Conservation (phyloP, 1,140 invertebrate species). For the Samia ricini region DNA sequence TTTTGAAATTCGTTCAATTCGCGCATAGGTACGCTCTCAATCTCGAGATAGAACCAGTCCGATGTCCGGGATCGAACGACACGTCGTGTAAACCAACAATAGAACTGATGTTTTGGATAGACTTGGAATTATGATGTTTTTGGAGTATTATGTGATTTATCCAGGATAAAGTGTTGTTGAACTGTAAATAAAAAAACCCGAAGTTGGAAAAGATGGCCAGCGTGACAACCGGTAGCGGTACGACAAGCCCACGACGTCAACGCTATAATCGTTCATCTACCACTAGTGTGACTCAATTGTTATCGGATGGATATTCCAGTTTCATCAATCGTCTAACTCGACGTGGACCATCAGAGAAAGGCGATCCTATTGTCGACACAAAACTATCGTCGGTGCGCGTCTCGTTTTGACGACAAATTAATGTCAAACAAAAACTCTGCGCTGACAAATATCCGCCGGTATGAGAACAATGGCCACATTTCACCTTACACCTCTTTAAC, state of each 20-base stretch:
- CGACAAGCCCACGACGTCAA: constrained; percentile 75
- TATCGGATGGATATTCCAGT: constrained; percentile 90
- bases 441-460: constrained; percentile 60
- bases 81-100: constrained; percentile 26
- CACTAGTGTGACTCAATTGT: constrained; percentile 88
- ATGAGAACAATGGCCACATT: constrained; percentile 65
- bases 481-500: constrained; percentile 56
- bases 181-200: constrained; percentile 23
- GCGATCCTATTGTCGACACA: constrained; percentile 46
- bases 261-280: constrained; percentile 87
- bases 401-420: constrained; percentile 67
- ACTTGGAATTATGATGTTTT: constrained; percentile 52
- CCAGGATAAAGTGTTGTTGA: constrained; percentile 54
- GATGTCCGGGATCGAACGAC: constrained; percentile 41
- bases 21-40: constrained; percentile 61
- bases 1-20: constrained; percentile 67
- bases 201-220: constrained; percentile 49
- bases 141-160: constrained; percentile 52
- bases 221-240: constrained; percentile 43
- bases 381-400: constrained; percentile 48
- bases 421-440: constrained; percentile 56
- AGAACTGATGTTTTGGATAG: constrained; percentile 14
- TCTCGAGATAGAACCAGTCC: constrained; percentile 55
- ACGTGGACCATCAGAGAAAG: constrained; percentile 83
- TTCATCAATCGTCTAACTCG: constrained; percentile 87